phyloP scores from a whole-genome alignment of 2,797 vertebrate species.

The Myotis planiceps region DNA sequence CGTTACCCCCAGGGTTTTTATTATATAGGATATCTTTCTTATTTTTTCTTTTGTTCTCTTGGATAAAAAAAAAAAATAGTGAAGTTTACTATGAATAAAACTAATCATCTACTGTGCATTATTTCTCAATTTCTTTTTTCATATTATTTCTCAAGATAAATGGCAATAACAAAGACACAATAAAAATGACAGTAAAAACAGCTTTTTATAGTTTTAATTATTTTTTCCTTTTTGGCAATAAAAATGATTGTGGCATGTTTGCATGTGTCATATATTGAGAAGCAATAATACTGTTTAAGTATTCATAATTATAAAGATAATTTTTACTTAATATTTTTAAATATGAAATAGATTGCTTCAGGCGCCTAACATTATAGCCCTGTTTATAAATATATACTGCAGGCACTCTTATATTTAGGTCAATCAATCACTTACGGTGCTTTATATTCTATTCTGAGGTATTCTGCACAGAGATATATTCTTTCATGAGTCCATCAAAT shows the following conservation, averaged over 20 bases:
- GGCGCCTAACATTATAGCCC: background rate
- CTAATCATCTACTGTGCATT: slow-evolving; percentile 65
- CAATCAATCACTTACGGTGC: background rate
- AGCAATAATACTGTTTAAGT: slow-evolving; percentile 67
- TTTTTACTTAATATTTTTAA: slow-evolving; percentile 64
- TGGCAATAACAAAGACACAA: slow-evolving; percentile 74
- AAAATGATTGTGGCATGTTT: slow-evolving; percentile 74
- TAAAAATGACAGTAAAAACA: slow-evolving; percentile 76
- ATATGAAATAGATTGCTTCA: slow-evolving; percentile 62
- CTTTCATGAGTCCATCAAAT: slow-evolving; percentile 27
- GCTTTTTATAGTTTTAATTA: slow-evolving; percentile 83
- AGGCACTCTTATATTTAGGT: slow-evolving; percentile 49
- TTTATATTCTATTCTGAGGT: slow-evolving; percentile 28
- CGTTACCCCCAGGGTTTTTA: too few species aligned
- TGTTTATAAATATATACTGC: slow-evolving; percentile 31
- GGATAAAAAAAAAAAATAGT: slow-evolving; percentile 52
- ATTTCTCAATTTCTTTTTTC: slow-evolving; percentile 75
- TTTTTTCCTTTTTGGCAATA: slow-evolving; percentile 80
- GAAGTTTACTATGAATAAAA: slow-evolving; percentile 61
- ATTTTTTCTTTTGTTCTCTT: slow-evolving; percentile 16
- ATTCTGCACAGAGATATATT: slow-evolving; percentile 50
- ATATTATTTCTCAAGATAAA: slow-evolving; percentile 73
- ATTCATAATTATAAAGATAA: slow-evolving; percentile 73
- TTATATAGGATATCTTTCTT: background rate
- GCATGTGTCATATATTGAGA: slow-evolving; percentile 68